Evolutionary conservation across 1,140 invertebrate species (phyloP).

Genomic region (Luehdorfia chinensis): DNA sequence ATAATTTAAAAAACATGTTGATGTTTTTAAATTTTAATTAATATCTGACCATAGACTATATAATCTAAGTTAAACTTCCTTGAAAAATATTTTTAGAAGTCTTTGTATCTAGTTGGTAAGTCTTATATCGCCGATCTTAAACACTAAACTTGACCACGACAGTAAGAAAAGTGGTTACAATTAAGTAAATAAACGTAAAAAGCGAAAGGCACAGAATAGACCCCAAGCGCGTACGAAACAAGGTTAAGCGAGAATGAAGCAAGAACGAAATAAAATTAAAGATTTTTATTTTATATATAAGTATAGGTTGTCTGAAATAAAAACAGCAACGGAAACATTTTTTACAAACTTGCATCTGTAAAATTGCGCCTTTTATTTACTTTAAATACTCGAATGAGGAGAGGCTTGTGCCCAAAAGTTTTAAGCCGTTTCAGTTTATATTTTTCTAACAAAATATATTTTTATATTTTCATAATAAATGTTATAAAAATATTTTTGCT

Average conservation of each 20-base stretch:
- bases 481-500: too few relatives aligned
- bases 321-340: constrained; percentile 3
- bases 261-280: constrained; percentile 32
- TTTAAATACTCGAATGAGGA: not conserved
- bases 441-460: not conserved
- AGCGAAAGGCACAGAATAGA: constrained; percentile 19
- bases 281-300: constrained; percentile 11
- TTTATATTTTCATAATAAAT: too few relatives aligned
- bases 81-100: too few relatives aligned
- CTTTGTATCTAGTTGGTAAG: constrained; percentile 20
- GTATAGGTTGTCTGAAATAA: constrained; percentile 9
- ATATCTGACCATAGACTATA: too few relatives aligned
- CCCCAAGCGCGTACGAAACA: constrained; percentile 27
- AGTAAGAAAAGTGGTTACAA: constrained; percentile 14
- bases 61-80: too few relatives aligned
- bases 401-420: too few relatives aligned
- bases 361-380: not conserved
- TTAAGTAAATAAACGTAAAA: constrained; percentile 17
- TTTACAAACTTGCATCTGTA: constrained; percentile 13
- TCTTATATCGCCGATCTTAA: too few relatives aligned
- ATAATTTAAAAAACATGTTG: too few relatives aligned
- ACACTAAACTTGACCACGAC: constrained; percentile 4
- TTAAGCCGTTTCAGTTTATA: not conserved
- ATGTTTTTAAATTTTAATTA: not conserved
- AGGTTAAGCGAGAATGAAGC: constrained; percentile 41